phyloP scores from a whole-genome alignment of 2,888 invertebrate species.

The Drosophila emarginata region DNA sequence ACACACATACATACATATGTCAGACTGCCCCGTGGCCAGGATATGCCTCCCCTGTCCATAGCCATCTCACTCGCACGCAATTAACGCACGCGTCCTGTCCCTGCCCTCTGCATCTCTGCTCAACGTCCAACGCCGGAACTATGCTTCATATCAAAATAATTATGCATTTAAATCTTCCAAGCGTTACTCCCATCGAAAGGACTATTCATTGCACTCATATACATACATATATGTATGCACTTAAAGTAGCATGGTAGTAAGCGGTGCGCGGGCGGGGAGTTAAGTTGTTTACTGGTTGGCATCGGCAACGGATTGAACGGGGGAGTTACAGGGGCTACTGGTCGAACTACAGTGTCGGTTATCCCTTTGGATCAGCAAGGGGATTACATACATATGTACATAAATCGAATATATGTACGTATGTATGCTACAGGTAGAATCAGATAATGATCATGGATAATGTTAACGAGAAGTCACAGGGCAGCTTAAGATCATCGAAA shows the following conservation, averaged over 20 bases:
- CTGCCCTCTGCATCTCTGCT: slow-evolving; percentile 19
- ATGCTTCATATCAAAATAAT: slow-evolving; percentile 76
- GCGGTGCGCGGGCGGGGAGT: slow-evolving; percentile 12
- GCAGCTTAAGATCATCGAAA: slow-evolving; percentile 2
- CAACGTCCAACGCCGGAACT: slow-evolving; percentile 64
- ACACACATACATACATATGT: background rate
- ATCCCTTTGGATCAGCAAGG: slow-evolving; percentile 12
- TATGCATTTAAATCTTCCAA: slow-evolving; percentile 76
- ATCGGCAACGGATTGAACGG: slow-evolving; percentile 28
- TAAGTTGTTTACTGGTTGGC: slow-evolving; percentile 58
- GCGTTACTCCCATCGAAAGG: slow-evolving; percentile 60
- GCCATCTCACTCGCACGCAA: slow-evolving; percentile 52
- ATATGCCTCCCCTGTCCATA: slow-evolving; percentile 7
- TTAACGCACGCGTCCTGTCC: slow-evolving; percentile 63
- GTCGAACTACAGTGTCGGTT: background rate
- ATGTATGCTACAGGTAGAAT: slow-evolving; percentile 12
- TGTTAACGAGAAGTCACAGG: background rate
- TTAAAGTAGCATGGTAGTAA: background rate
- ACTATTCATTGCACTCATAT: slow-evolving; percentile 19
- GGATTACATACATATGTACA: background rate
- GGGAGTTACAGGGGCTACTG: background rate
- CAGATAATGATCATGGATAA: slow-evolving; percentile 19
- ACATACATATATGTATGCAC: background rate
- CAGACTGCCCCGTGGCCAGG: slow-evolving; percentile 20
- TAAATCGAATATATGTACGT: background rate